phyloP scores from a whole-genome alignment of 2,797 vertebrate species.

The Anguilla megastoma region DNA sequence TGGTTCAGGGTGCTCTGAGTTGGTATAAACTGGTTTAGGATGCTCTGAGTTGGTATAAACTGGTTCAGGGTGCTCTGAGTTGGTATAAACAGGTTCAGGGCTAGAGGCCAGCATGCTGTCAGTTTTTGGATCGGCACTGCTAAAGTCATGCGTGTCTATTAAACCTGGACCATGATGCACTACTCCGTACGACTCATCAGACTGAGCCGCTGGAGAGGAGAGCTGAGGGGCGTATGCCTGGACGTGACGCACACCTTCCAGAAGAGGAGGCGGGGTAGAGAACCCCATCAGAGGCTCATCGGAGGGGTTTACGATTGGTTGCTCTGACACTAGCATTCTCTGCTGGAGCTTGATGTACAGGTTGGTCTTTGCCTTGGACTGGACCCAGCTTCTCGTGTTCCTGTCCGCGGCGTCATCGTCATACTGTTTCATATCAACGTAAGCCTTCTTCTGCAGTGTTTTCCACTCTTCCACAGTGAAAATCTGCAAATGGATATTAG shows the following conservation, averaged over 20 bases:
- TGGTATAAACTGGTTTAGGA: not conserved
- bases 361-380: not conserved
- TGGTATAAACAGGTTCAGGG: not conserved
- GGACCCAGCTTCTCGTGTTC: not conserved
- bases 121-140: not conserved
- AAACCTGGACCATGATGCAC: not conserved
- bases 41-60: not conserved
- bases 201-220: not conserved
- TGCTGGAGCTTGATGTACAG: not conserved
- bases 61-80: not conserved
- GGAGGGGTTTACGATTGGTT: not conserved
- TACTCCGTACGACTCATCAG: not conserved
- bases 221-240: conserved; percentile 7
- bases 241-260: not conserved
- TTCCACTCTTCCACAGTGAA: conserved; percentile 8
- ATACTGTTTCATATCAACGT: not conserved
- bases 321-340: not conserved
- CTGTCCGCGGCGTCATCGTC: not conserved
- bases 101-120: not conserved
- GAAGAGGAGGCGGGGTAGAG: not conserved
- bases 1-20: not conserved
- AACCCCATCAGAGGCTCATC: not conserved
- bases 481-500: conserved; percentile 68
- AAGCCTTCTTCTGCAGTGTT: not conserved
- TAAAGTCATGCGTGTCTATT: not conserved